phyloP scores from a whole-genome alignment of 2,888 invertebrate genomes.

The Rotaria sp. region DNA sequence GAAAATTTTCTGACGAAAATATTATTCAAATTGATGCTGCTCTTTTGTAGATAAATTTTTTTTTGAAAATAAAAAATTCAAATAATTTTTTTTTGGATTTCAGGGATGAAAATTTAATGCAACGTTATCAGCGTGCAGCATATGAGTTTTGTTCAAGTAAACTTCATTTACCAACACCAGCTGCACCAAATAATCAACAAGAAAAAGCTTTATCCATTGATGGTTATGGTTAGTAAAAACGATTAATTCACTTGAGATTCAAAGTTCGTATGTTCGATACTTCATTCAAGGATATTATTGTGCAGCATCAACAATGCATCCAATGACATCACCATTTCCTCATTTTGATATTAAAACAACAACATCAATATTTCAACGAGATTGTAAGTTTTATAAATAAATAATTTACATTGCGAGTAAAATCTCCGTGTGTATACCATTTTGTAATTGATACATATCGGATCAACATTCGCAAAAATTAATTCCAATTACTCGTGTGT shows the following conservation, averaged over 20 bases:
- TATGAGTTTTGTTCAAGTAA: background rate
- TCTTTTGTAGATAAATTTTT: background rate
- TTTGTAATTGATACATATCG: background rate
- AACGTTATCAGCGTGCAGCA: constrained; percentile 15
- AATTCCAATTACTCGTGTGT: constrained; percentile 12
- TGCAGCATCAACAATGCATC: background rate
- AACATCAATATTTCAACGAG: background rate
- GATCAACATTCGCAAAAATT: background rate
- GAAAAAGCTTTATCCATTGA: background rate
- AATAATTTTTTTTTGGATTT: background rate
- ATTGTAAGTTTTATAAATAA: background rate
- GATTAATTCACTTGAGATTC: background rate
- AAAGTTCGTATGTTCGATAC: background rate
- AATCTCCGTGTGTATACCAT: background rate
- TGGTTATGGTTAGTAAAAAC: constrained; percentile 1
- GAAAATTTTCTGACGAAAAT: background rate
- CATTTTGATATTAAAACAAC: background rate
- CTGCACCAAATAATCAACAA: constrained; percentile 12
- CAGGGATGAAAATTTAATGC: background rate
- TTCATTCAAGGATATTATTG: background rate
- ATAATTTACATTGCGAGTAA: background rate
- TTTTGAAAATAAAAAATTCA: background rate
- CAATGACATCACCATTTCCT: background rate
- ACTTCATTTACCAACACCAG: constrained; percentile 24
- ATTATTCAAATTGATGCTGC: constrained; percentile 11